Base-by-base conservation (phyloP, 2,113 vertebrate species). In the Colinus virginianus region DNA sequence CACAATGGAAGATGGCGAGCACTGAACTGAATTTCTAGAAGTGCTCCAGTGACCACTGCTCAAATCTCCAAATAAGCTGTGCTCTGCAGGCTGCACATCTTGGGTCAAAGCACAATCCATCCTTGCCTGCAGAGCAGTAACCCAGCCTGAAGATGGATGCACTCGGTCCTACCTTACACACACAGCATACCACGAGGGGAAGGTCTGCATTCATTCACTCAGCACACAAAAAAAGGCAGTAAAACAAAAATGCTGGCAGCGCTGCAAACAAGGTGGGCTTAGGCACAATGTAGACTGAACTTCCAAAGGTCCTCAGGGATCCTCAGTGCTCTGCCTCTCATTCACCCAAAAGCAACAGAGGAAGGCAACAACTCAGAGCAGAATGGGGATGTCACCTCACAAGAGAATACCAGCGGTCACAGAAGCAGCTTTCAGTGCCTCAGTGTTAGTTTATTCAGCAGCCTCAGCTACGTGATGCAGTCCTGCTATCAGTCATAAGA, bases 321-420 rank as follows among this genome's bases (percentile, higher is more conserved):
- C 5, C 25, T 58, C 71, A 8, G 5, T 8, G 53, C 40, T 25
- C 19, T 48, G 25, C 9, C 46, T 46, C 43, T 48, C 42, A 6
- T 26, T 53, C 9, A 34, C 38, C 26, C 64, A 43, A 62, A 76
- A 40, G 9, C 26, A 64, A 55, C 22, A 23, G 25, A 48, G 43
- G 28, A 11, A 82, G 25, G 53, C 40, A 71, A 64, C 14, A 64
- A 3, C 8, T 34, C 6, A 0, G 26, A 84, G 58, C 42, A 61
- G 32, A 82, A 59, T 0, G 0, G 2, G 1, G n/a, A 9, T 7
- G 13, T 8, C 48, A 40, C 7, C 32, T 66, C 21, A 19, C 22
- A 14, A 21, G 61, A 30, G 2, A 0, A 12, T 4, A 56, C 28
- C 53, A 62, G 6, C 6, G 13, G 34, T 7, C 63, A 25, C 42